A percentile compares a stretch with the other conserved stretches of the same genome.
Evolutionary conservation across 2,113 vertebrate genomes (phyloP).

Genomic region (Oophaga pumilio): DNA sequence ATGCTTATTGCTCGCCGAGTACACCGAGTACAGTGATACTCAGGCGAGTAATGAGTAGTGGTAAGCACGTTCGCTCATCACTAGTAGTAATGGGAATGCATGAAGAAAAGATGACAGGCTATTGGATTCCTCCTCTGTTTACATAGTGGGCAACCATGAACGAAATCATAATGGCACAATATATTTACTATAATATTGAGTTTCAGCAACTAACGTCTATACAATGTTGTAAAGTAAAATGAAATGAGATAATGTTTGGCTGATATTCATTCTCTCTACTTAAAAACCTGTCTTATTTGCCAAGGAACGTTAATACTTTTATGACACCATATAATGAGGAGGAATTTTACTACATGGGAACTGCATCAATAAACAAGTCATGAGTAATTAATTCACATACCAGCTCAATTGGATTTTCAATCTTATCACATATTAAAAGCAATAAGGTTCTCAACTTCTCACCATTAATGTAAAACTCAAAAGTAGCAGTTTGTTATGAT

Average conservation of each 20-base stretch:
- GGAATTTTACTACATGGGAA: not conserved
- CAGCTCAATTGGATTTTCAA: not conserved
- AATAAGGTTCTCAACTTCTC: not conserved
- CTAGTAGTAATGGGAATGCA: not conserved
- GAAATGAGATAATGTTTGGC: not conserved
- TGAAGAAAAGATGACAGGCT: not conserved
- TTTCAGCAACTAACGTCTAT: not conserved
- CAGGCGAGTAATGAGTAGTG: no score
- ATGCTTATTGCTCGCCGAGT: no score
- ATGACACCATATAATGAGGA: not conserved
- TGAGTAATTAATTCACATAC: conserved; percentile 8
- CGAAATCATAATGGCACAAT: not conserved
- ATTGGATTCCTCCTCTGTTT: not conserved
- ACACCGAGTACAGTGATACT: no score
- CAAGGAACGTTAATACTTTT: not conserved
- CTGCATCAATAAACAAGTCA: not conserved
- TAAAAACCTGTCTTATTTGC: not conserved
- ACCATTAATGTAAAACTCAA: not conserved
- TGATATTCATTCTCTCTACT: not conserved
- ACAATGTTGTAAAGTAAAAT: not conserved
- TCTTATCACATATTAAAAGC: not conserved
- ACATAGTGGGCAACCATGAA: not conserved
- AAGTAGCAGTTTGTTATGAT: not conserved
- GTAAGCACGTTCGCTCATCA: no score
- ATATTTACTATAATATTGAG: not conserved